A percentile compares a stretch with the other conserved stretches of the same genome.
Conservation (phyloP, 2,113 vertebrate species). For the Dermatemys mawii region DNA sequence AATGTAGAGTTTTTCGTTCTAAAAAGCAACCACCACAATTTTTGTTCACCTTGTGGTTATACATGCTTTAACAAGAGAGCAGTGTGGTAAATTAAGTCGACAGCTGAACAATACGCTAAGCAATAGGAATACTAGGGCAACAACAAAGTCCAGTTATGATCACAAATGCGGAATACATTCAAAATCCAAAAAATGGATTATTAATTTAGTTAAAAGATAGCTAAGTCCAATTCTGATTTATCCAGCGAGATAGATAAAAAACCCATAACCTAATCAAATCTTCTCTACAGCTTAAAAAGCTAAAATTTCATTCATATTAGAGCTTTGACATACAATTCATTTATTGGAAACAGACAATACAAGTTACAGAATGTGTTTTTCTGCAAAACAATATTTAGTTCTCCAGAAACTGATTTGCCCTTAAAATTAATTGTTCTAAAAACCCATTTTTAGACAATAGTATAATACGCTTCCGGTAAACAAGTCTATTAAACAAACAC, state of each 20-base stretch:
- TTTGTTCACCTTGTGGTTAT: neutral
- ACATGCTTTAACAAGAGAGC: neutral
- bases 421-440: neutral
- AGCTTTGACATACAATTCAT: neutral
- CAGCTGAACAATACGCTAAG: neutral
- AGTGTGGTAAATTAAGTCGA: neutral
- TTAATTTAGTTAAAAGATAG: neutral
- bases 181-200: neutral
- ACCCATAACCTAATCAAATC: neutral
- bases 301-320: neutral
- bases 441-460: neutral
- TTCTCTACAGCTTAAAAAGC: neutral
- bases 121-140: neutral
- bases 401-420: neutral
- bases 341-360: neutral
- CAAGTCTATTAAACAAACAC: neutral
- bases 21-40: neutral
- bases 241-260: neutral
- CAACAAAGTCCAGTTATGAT: neutral
- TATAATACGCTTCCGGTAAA: neutral
- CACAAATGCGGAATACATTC: neutral
- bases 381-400: neutral
- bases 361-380: neutral
- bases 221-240: neutral
- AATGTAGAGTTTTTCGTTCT: neutral